Evolutionary conservation across 2,888 invertebrate genomes (phyloP), one percentile per base, ranked within the genome.

Genomic region (Linnaemya tessellans): DNA sequence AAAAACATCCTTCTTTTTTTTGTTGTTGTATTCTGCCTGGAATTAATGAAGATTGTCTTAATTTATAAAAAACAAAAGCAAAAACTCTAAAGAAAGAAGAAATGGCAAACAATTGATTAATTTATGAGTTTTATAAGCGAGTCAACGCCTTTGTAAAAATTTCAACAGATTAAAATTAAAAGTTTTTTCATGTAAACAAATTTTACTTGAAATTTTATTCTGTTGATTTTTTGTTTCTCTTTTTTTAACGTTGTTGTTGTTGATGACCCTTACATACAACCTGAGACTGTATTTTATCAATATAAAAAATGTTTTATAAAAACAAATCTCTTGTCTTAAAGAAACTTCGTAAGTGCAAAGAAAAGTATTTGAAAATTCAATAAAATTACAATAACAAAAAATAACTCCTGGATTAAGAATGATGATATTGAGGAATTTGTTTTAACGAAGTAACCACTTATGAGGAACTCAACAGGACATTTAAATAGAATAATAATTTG

Each of bases 11-110:
- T n/a, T n/a, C n/a, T n/a, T n/a, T n/a, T n/a, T n/a, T n/a, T 49
- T 78, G 2, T 51, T 78, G 20, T 49, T 51, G 35, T 60, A 43
- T 71, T 74, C 65, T 78, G 56, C 65, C 20, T 62, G 74, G 70
- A 81, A 79, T 85, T 79, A 85, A 81, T 85, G 81, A 85, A 81
- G 81, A 85, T 85, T 85, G 78, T 70, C 84, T 81, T 81, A 85
- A 82, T 82, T 81, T 85, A 81, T 71, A 80, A 68, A n/a, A 56
- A 84, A 41, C 35, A 62, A 54, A 41, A 60, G 49, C 70, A 60
- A 2, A 35, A 46, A 67, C 25, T 43, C 51, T 43, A 51, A 18
- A 20, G n/a, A 20, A 51, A 71, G 15, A 64, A 78, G 67, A 68
- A 78, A 78, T 78, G 73, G 68, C 41, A 71, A 51, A 67, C 78